Conservation (phyloP, 2,888 invertebrate species). For the Heliconius cydno region DNA sequence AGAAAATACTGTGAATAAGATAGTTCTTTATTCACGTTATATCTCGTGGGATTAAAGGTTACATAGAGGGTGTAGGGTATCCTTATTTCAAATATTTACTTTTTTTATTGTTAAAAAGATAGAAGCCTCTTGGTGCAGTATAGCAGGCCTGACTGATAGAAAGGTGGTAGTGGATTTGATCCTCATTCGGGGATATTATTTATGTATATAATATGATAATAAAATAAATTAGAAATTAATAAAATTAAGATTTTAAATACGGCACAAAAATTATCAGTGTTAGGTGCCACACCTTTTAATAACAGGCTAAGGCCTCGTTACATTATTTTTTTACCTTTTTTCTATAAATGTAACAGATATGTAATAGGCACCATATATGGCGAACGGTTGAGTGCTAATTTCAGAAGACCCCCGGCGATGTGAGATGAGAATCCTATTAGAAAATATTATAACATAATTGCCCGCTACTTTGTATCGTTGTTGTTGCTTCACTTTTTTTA, state of each 20-base stretch:
- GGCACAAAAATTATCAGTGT: no score
- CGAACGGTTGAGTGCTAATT: not conserved
- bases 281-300: no score
- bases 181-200: no score
- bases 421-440: slow-evolving; percentile 11
- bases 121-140: no score
- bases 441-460: slow-evolving; percentile 16
- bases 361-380: not conserved
- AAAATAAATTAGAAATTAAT: not conserved
- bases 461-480: slow-evolving; percentile 12
- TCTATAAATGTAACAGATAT: not conserved
- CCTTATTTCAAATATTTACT: not conserved
- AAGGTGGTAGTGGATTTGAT: no score
- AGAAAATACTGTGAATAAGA: not conserved
- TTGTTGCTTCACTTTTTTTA: not conserved
- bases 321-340: not conserved
- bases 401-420: slow-evolving; percentile 21
- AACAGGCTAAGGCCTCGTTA: not conserved
- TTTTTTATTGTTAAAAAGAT: no score
- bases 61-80: not conserved
- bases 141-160: no score
- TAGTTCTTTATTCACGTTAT: not conserved
- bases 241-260: no score
- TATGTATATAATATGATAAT: not conserved
- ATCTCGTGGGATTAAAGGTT: slow-evolving; percentile 3